Percentiles rank a stretch among this genome's conserved stretches.
These are phyloP conservation scores for Hydropsyche tenuis DNA, from an alignment of 1,140 invertebrate species.

Conservation along the genomic window DNA sequence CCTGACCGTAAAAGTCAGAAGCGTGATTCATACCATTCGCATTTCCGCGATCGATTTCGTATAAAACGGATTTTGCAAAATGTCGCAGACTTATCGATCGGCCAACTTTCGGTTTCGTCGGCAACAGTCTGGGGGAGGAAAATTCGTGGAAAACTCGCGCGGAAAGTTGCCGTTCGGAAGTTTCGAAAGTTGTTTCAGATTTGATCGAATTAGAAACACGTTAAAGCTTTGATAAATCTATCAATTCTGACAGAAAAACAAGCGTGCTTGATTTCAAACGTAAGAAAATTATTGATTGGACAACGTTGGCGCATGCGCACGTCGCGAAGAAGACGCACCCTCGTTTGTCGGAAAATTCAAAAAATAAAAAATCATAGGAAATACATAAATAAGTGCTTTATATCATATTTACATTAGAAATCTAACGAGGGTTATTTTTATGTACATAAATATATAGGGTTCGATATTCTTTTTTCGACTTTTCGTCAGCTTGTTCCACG, in stretches of 20 bases:
- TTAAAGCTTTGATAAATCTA: no score
- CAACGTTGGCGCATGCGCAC: conserved; percentile 13
- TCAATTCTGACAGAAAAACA: conserved; percentile 5
- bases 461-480: background rate
- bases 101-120: no score
- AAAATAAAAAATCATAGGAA: conserved; percentile 14
- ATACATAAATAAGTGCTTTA: background rate
- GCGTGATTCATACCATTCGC: no score
- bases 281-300: conserved; percentile 45
- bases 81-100: no score
- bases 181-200: no score
- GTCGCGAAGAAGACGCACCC: background rate
- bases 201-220: no score
- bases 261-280: background rate
- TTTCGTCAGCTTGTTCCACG: background rate
- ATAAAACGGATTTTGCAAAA: no score
- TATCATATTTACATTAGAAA: background rate
- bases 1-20: no score
- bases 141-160: no score
- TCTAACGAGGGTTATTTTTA: background rate
- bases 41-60: no score
- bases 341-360: background rate
- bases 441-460: background rate
- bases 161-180: no score
- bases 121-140: no score